Conservation (phyloP, 2,797 vertebrate genomes). For the Gadopsis marmoratus region DNA sequence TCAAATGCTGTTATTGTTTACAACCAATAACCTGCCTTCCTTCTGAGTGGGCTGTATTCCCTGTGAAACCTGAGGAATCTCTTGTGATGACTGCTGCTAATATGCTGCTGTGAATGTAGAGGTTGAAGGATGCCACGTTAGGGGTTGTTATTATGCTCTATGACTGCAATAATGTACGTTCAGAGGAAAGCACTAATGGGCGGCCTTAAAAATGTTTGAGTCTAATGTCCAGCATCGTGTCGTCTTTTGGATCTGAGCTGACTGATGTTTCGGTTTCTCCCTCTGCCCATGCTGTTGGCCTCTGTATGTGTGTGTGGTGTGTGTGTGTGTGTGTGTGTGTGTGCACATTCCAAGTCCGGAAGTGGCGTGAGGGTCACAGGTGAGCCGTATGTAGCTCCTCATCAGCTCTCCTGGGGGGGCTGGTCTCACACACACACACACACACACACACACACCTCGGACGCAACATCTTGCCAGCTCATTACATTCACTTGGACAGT, state of each 20-base stretch:
- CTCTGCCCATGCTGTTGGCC: constrained; percentile 21
- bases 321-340: no score
- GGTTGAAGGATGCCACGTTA: not conserved
- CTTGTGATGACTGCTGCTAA: not conserved
- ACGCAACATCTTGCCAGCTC: constrained; percentile 74
- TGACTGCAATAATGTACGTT: not conserved
- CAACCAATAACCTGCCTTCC: not conserved
- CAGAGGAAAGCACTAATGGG: not conserved
- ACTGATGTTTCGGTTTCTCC: constrained; percentile 4
- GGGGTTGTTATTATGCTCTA: not conserved
- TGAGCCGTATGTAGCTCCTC: no score
- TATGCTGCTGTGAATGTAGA: not conserved
- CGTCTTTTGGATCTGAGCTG: constrained; percentile 19
- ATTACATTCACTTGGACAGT: constrained; percentile 59
- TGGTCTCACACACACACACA: no score
- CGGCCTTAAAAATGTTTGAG: not conserved
- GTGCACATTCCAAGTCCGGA: no score
- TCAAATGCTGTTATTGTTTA: not conserved
- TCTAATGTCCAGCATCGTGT: not conserved
- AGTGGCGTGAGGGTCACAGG: no score
- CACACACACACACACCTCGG: constrained; percentile 62
- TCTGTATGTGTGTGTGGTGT: no score
- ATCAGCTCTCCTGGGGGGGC: no score
- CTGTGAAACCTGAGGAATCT: constrained; percentile 1
- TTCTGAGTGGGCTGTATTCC: not conserved